A percentile compares a stretch with the other conserved stretches of the same genome.
Conservation (phyloP, 1,140 invertebrate species). For the Cyclargus thomasi region DNA sequence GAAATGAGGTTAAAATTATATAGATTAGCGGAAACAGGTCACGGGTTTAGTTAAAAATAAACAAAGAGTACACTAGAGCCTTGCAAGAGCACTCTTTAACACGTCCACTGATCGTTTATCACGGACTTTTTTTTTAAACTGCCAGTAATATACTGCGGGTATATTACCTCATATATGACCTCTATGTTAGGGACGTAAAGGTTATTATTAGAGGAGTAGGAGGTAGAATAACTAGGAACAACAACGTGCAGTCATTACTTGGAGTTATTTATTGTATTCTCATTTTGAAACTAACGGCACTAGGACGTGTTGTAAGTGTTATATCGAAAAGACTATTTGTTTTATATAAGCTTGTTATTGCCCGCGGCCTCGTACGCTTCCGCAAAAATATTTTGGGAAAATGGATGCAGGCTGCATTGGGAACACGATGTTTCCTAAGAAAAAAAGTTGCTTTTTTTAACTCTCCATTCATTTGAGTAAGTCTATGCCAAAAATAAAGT, state of each 20-base stretch:
- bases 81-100: background rate
- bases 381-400: too few relatives aligned
- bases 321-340: background rate
- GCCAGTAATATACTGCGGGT: background rate
- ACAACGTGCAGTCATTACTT: background rate
- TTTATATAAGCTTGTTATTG: too few relatives aligned
- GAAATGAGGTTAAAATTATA: background rate
- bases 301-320: background rate
- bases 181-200: too few relatives aligned
- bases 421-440: too few relatives aligned
- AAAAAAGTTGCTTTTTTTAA: too few relatives aligned
- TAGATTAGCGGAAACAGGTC: background rate
- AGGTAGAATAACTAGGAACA: too few relatives aligned
- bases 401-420: too few relatives aligned
- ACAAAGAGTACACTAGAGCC: background rate
- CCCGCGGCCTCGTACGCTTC: too few relatives aligned
- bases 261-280: background rate
- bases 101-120: background rate
- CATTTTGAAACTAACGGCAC: background rate
- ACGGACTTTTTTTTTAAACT: background rate
- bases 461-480: too few relatives aligned
- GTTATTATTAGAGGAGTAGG: too few relatives aligned
- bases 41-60: background rate
- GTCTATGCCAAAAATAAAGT: too few relatives aligned
- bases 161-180: too few relatives aligned